phyloP scores from a whole-genome alignment of 1,140 invertebrate species.

The Aplysia californica region DNA sequence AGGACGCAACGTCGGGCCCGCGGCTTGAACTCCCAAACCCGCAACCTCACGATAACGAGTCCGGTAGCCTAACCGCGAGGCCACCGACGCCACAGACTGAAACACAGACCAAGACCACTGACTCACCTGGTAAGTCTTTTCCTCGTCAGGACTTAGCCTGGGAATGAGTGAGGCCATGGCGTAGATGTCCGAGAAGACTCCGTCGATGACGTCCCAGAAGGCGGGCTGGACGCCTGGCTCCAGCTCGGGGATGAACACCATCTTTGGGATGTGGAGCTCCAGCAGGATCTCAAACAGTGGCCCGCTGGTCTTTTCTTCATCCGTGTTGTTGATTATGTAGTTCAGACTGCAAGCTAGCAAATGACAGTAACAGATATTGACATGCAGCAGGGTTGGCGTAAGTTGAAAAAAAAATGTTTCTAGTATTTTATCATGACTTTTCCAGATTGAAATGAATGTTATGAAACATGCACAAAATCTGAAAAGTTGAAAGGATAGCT shows the following conservation, averaged over 20 bases:
- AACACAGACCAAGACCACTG: too few relatives aligned
- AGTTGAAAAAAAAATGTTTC: too few relatives aligned
- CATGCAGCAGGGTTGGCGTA: too few relatives aligned
- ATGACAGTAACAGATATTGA: too few relatives aligned
- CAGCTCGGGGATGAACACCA: slow-evolving; percentile 80
- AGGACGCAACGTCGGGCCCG: too few relatives aligned
- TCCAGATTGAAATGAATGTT: too few relatives aligned
- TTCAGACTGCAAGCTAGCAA: slow-evolving; percentile 76
- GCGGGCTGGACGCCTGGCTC: slow-evolving; percentile 76
- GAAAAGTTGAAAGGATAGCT: neutral
- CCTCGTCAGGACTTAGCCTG: slow-evolving; percentile 66
- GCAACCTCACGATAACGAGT: too few relatives aligned
- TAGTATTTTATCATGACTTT: too few relatives aligned
- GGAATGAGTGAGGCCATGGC: slow-evolving; percentile 82
- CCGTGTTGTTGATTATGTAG: slow-evolving; percentile 92
- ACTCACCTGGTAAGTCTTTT: slow-evolving; percentile 41
- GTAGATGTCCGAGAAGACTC: slow-evolving; percentile 84
- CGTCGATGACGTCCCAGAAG: slow-evolving; percentile 81
- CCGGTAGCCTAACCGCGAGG: too few relatives aligned
- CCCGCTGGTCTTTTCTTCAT: slow-evolving; percentile 78
- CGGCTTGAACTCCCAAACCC: too few relatives aligned
- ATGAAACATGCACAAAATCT: too few relatives aligned
- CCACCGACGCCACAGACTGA: too few relatives aligned
- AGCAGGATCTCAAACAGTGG: slow-evolving; percentile 89
- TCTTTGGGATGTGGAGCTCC: slow-evolving; percentile 81